Percentiles rank a stretch among this genome's conserved stretches.
phyloP scores from a whole-genome alignment of 2,888 invertebrate genomes.

The Sarcophaga caerulescens region DNA sequence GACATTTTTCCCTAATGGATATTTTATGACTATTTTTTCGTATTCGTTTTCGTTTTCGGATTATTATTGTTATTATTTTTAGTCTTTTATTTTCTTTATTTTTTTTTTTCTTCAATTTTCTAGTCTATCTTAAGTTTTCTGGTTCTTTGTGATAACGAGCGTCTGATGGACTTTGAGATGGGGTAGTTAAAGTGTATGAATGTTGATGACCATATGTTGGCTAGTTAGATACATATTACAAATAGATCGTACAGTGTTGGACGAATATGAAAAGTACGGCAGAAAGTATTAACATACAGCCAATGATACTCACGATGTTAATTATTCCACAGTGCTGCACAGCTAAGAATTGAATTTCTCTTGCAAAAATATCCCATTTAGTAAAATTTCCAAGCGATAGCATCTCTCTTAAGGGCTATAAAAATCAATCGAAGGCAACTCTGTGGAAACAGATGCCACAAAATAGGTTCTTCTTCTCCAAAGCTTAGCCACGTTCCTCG shows the following conservation, averaged over 20 bases:
- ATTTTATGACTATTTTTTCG: slow-evolving; percentile 14
- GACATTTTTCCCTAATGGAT: slow-evolving; percentile 14
- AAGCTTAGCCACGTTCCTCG: too few species aligned
- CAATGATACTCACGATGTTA: too few species aligned
- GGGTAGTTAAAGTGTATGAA: not conserved
- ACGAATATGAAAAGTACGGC: not conserved
- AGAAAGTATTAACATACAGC: too few species aligned
- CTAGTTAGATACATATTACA: not conserved
- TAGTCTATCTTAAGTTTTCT: not conserved
- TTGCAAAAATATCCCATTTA: too few species aligned
- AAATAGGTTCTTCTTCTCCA: too few species aligned
- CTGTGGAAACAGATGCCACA: too few species aligned
- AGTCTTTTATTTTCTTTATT: not conserved
- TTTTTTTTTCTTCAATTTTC: not conserved
- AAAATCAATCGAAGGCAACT: too few species aligned
- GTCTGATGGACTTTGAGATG: not conserved
- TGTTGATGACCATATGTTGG: not conserved
- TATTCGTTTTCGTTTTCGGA: not conserved
- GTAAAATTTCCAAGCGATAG: too few species aligned
- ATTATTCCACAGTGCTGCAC: too few species aligned
- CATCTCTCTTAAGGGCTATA: too few species aligned
- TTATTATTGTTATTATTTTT: not conserved
- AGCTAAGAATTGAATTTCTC: too few species aligned
- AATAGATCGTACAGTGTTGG: not conserved
- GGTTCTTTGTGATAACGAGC: not conserved